phyloP scores from a whole-genome alignment of 2,888 invertebrate species.

The Harpalus rufipes region DNA sequence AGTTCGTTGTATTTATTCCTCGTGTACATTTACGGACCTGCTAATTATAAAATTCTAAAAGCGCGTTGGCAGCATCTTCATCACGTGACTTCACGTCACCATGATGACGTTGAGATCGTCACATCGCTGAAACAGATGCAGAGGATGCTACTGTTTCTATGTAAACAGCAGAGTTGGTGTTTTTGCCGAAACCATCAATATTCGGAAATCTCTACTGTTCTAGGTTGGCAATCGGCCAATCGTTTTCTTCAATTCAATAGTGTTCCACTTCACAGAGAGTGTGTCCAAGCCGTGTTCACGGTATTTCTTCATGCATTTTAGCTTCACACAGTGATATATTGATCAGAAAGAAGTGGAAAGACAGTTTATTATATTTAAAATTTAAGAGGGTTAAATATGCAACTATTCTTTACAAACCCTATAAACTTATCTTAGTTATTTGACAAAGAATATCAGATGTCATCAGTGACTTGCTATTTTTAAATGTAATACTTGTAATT shows the following conservation, averaged over 20 bases:
- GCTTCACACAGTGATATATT: constrained; percentile 45
- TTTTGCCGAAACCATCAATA: constrained; percentile 59
- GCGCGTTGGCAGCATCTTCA: constrained; percentile 36
- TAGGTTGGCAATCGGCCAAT: constrained; percentile 62
- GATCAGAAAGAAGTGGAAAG: neutral
- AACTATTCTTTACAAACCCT: no score
- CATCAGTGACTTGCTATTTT: no score
- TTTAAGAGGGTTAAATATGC: no score
- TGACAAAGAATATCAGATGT: no score
- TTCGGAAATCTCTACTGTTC: constrained; percentile 56
- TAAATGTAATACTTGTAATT: no score
- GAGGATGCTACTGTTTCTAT: constrained; percentile 4
- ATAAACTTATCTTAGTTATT: no score
- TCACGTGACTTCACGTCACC: constrained; percentile 49
- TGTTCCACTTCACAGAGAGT: constrained; percentile 56
- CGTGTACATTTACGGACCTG: constrained; percentile 42
- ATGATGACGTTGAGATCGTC: constrained; percentile 42
- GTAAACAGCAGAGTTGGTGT: constrained; percentile 52
- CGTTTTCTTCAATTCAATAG: constrained; percentile 62
- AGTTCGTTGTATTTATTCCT: constrained; percentile 38
- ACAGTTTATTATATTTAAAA: no score
- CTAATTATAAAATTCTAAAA: constrained; percentile 61
- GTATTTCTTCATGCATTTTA: constrained; percentile 49
- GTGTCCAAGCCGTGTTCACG: constrained; percentile 58
- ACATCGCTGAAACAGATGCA: constrained; percentile 20